Conservation (phyloP, 2,797 vertebrate species). For the Pachyuromys duprasi region DNA sequence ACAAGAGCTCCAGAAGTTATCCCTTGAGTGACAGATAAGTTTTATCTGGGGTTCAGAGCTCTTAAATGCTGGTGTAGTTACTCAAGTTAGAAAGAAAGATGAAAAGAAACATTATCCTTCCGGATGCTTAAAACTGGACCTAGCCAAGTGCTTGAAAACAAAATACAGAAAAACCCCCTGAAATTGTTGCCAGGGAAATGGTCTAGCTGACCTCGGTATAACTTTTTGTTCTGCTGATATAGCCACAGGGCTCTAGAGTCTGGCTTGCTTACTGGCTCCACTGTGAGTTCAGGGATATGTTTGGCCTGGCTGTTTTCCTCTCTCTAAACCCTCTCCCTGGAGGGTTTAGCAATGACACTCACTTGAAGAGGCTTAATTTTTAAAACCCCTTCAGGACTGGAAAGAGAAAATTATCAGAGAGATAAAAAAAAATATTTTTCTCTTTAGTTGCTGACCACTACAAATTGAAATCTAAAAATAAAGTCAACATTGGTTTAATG, state of each 20-base stretch:
- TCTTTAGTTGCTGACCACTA: background rate
- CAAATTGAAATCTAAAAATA: constrained; percentile 13
- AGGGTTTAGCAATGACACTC: background rate
- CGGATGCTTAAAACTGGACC: background rate
- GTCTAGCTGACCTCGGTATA: background rate
- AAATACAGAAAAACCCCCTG: constrained; percentile 25
- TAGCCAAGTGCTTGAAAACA: background rate
- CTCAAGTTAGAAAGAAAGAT: constrained; percentile 30
- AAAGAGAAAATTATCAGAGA: background rate
- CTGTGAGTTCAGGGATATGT: background rate
- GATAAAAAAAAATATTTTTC: background rate
- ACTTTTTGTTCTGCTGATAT: background rate
- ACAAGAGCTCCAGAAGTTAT: background rate
- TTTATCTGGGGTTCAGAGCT: background rate
- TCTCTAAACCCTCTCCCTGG: background rate
- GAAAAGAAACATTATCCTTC: background rate
- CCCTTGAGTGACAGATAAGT: background rate
- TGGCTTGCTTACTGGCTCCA: background rate
- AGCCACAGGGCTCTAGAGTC: background rate
- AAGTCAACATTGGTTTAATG: background rate
- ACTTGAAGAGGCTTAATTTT: background rate
- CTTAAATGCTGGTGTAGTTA: background rate
- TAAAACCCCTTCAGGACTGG: background rate
- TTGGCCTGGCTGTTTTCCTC: background rate
- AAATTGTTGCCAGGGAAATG: background rate